Evolutionary conservation across 1,140 invertebrate genomes (phyloP), one percentile per base, ranked within the genome.

Genomic region (Goniozus legneri): DNA sequence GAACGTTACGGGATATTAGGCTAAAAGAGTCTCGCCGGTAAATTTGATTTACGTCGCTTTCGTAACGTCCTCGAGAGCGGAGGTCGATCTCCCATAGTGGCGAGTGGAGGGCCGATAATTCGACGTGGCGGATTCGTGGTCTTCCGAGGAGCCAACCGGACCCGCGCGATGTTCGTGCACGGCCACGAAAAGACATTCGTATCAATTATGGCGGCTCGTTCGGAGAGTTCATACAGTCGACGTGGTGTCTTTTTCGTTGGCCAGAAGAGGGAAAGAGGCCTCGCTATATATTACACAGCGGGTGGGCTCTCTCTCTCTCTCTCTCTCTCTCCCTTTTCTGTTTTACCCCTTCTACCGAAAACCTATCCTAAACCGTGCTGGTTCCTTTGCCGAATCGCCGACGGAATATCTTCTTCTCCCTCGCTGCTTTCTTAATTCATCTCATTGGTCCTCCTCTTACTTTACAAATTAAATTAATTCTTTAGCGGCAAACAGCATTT

Each of bases 121-220:
- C n/a, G 52, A 60, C 47, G 44, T 44, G 47, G 36, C 51, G 19
- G 55, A 52, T 50, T 50, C 41, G 31, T 20, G 22, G 14, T 50
- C n/a, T n/a, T n/a, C 12, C 13, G 8, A 8, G 10, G 15, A 44
- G 18, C 8, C 18, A 24, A 13, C 8, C 32, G 36, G 21, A 43
- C 47, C 54, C 52, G 54, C 57, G 47, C 56, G 59, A 67, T 64
- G 63, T 67, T 67, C 55, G 54, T 56, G 58, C 58, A 53, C 52
- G 58, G 51, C 50, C 54, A n/a, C 62, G 53, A 65, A 70, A 71
- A 73, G 70, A 73, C 70, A 73, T 75, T 71, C 73, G 66, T 75
- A 75, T 75, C 73, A 75, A 75, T 75, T 73, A 75, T 72, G 60
- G 65, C 55, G 65, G n/a, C n/a, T n/a, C n/a, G n/a, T n/a, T n/a